A percentile compares a stretch with the other conserved stretches of the same genome.
phyloP scores from a whole-genome alignment of 2,797 vertebrate genomes.

The Furcifer pardalis region DNA sequence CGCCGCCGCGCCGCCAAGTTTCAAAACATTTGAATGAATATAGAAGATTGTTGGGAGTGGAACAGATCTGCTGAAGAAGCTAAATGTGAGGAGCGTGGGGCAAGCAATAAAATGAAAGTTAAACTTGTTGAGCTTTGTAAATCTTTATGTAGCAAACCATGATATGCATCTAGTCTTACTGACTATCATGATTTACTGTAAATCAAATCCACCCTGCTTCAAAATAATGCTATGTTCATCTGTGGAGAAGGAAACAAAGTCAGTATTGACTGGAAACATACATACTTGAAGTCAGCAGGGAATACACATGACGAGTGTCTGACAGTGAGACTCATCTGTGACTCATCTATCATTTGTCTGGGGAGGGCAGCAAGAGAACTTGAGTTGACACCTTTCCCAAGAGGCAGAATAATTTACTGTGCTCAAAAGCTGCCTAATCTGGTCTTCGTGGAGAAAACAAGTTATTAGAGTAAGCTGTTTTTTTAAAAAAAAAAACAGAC shows the following conservation, averaged over 20 bases:
- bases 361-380: conserved; percentile 3
- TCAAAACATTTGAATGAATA: too few relatives aligned
- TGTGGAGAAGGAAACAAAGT: background rate
- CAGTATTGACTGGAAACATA: conserved; percentile 8
- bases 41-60: too few relatives aligned
- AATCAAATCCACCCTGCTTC: too few relatives aligned
- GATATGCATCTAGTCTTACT: too few relatives aligned
- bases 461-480: background rate
- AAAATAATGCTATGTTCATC: background rate
- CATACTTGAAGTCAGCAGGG: fast-evolving
- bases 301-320: fast-evolving
- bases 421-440: fast-evolving
- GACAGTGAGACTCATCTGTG: background rate
- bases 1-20: too few relatives aligned
- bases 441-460: background rate
- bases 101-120: too few relatives aligned
- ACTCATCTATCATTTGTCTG: fast-evolving
- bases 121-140: too few relatives aligned
- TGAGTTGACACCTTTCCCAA: background rate
- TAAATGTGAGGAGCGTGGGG: too few relatives aligned
- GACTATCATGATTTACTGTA: too few relatives aligned
- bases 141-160: too few relatives aligned
- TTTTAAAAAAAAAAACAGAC: background rate
- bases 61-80: too few relatives aligned
- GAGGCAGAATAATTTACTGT: background rate